Evolutionary conservation across 35 echinoderm and acorn worm genomes (phyloP), one percentile per base, ranked within the genome.

Genomic region (Heliocidaris tuberculata): DNA sequence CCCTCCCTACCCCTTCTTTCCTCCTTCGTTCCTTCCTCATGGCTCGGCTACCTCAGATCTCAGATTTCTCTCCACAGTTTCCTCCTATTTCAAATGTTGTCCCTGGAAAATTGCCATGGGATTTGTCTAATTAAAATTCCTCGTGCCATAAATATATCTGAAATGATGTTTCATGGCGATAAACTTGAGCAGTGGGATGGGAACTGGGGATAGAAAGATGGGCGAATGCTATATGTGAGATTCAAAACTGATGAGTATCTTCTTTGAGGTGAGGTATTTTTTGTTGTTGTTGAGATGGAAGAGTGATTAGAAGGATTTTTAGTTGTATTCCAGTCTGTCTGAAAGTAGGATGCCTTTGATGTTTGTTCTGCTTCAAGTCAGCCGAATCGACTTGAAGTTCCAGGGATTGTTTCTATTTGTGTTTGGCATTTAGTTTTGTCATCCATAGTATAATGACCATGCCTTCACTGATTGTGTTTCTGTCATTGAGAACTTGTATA

Each of bases 121-220:
- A 89, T 32, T 89, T 32, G 31, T n/a, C 87, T 89, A 89, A 89
- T 89, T 89, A 89, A 89, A 89, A 89, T 89, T 89, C 87, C 47
- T 89, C 9, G 31, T 89, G 31, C 87, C 87, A 89, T 89, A 89
- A 89, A 89, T 89, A 89, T 89, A 89, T 89, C 87, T 89, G 31
- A 89, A 89, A 48, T 89, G 87, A 89, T 89, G 31, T 17, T 89
- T 32, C 87, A 32, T 89, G 31, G 87, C 13, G 87, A 89, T 89
- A 89, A 89, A 47, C 31, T 32, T 16, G 31, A 89, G 87, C 32
- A 47, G 87, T 48, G 29, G 19, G 29, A 32, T 89, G 31, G 47
- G 15, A 24, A 2, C 4, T 0, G 31, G 32, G 29, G 61, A 42
- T 42, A n/a, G 87, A 42, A 11, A 0, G 87, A 89, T 32, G 31